Conservation (phyloP, 1,140 invertebrate genomes). For the Drosophila triauraria region DNA sequence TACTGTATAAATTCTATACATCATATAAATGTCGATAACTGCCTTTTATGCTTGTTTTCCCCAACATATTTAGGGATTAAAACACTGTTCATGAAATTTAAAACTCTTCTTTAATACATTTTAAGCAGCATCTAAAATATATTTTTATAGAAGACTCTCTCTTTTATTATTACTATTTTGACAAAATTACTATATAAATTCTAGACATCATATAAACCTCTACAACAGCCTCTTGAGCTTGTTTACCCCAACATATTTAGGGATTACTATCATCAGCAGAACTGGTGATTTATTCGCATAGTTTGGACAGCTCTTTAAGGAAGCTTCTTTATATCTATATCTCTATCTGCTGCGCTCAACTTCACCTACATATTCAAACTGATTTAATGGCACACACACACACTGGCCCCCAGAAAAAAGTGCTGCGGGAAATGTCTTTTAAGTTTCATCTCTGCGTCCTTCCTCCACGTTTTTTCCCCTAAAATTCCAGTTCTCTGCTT, state of each 20-base stretch:
- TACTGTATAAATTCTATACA: background rate
- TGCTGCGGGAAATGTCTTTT: slow-evolving; percentile 64
- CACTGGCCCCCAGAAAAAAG: slow-evolving; percentile 29
- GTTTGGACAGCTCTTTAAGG: slow-evolving; percentile 50
- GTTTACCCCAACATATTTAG: background rate
- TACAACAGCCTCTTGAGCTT: background rate
- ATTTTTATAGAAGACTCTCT: no score
- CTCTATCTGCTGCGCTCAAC: slow-evolving; percentile 5
- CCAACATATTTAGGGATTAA: no score
- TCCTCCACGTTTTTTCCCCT: slow-evolving; percentile 30
- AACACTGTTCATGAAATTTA: no score
- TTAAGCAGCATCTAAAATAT: background rate
- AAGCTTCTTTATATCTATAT: slow-evolving; percentile 30
- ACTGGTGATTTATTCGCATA: slow-evolving; percentile 35
- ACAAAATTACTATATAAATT: no score
- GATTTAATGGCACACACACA: slow-evolving; percentile 58
- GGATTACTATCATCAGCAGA: slow-evolving; percentile 9
- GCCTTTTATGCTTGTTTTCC: background rate
- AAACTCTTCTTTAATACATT: no score
- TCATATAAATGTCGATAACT: background rate
- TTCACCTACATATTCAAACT: slow-evolving; percentile 56
- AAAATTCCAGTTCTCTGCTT: background rate
- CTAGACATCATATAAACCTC: background rate
- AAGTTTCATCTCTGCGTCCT: slow-evolving; percentile 63
- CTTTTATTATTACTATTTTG: background rate